Evolutionary conservation across 2,797 vertebrate genomes (phyloP).

Genomic region (Nothura maculosa): DNA sequence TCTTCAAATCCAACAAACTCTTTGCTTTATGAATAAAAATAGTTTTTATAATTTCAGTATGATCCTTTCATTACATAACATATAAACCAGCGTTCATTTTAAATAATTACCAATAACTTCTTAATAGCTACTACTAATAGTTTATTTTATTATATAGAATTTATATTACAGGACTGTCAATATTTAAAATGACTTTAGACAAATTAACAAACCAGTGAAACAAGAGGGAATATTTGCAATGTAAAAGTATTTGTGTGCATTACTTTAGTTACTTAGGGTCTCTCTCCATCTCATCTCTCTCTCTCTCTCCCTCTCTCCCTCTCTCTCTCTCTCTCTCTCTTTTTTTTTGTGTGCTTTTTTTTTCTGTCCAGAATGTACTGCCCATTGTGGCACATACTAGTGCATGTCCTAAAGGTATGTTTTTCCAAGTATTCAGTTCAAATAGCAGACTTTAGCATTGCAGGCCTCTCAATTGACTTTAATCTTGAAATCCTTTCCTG

Average conservation of each 20-base stretch:
- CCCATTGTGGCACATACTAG: accelerated
- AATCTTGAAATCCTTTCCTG: not conserved
- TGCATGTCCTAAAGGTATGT: not conserved
- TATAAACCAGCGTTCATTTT: not conserved
- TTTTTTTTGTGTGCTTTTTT: no score
- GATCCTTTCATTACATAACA: not conserved
- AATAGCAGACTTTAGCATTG: not conserved
- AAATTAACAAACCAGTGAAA: not conserved
- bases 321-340: no score
- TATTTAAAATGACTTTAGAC: not conserved
- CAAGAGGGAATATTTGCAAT: not conserved
- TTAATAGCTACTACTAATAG: no score
- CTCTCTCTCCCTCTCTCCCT: no score
- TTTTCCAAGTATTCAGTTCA: not conserved
- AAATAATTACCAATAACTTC: not conserved
- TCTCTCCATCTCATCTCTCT: not conserved
- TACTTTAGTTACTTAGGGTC: not conserved
- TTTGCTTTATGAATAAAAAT: not conserved
- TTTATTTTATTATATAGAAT: no score
- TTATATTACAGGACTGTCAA: not conserved
- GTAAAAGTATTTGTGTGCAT: not conserved
- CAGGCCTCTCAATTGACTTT: not conserved
- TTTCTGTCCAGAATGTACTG: not conserved
- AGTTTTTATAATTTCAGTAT: not conserved
- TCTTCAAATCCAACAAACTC: accelerated